A percentile compares a stretch with the other conserved stretches of the same genome.
phyloP scores from a whole-genome alignment of 2,113 vertebrate genomes.

The Microcebus murinus region DNA sequence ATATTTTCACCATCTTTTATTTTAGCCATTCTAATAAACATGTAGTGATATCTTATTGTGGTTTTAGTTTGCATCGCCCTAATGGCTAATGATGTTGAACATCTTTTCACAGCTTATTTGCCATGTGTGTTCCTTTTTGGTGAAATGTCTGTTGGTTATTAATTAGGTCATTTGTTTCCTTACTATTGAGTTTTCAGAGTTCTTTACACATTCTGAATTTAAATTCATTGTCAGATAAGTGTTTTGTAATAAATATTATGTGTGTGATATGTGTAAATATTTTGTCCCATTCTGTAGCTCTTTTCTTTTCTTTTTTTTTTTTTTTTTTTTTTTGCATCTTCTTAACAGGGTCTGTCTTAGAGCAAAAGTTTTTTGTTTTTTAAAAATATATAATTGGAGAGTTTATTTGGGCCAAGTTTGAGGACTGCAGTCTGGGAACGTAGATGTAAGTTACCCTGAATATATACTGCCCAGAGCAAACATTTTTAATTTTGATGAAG shows the following conservation, averaged over 20 bases:
- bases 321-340: background rate
- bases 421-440: background rate
- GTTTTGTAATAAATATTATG: background rate
- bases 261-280: background rate
- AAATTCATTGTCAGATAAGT: background rate
- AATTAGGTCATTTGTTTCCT: background rate
- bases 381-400: background rate
- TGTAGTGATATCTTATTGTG: background rate
- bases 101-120: background rate
- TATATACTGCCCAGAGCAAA: background rate
- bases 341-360: background rate
- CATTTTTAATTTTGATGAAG: background rate
- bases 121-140: background rate
- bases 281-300: background rate
- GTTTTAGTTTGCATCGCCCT: slow-evolving; percentile 23
- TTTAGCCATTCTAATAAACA: background rate
- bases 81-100: background rate
- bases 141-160: slow-evolving; percentile 18
- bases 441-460: background rate
- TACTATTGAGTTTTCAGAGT: slow-evolving; percentile 20
- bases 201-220: background rate
- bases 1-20: slow-evolving; percentile 23
- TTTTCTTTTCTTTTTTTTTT: background rate
- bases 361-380: background rate
- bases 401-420: background rate